Evolutionary conservation across 2,888 invertebrate species (phyloP).

Genomic region (Rhamphomyia laevipes): DNA sequence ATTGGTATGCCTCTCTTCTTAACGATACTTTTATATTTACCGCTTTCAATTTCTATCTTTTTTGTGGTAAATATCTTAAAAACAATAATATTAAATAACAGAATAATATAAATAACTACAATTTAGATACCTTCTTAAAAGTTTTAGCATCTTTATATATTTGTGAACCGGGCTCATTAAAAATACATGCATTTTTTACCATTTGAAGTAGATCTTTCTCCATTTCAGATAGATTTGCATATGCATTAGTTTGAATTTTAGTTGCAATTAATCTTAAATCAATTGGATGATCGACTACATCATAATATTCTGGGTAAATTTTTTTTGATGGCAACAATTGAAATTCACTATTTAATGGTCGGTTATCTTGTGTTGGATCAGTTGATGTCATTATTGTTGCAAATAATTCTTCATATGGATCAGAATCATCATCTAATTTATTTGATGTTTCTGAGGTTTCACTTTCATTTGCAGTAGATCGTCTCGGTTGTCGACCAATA

Average conservation of each 20-base stretch:
- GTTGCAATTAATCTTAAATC: constrained; percentile 88
- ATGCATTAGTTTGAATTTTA: constrained; percentile 78
- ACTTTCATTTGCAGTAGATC: constrained; percentile 38
- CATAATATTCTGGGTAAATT: constrained; percentile 91
- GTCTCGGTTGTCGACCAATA: constrained; percentile 28
- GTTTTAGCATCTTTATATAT: constrained; percentile 92
- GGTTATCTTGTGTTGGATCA: constrained; percentile 53
- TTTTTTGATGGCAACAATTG: constrained; percentile 85
- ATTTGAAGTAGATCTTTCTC: constrained; percentile 82
- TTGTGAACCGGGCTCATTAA: constrained; percentile 92
- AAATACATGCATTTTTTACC: constrained; percentile 89
- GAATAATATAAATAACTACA: neutral
- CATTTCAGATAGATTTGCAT: constrained; percentile 64
- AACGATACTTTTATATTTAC: constrained; percentile 49
- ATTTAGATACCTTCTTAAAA: constrained; percentile 57
- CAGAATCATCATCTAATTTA: constrained; percentile 61
- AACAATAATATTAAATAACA: neutral
- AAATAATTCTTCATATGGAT: constrained; percentile 80
- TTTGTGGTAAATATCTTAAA: constrained; percentile 50
- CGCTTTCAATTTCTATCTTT: constrained; percentile 61
- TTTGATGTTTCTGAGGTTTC: constrained; percentile 59
- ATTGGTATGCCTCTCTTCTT: constrained; percentile 52
- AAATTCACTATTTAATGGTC: constrained; percentile 78
- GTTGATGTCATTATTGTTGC: constrained; percentile 76
- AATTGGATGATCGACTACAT: constrained; percentile 85